phyloP scores from a whole-genome alignment of 2,113 vertebrate genomes.

The Dipodomys spectabilis region DNA sequence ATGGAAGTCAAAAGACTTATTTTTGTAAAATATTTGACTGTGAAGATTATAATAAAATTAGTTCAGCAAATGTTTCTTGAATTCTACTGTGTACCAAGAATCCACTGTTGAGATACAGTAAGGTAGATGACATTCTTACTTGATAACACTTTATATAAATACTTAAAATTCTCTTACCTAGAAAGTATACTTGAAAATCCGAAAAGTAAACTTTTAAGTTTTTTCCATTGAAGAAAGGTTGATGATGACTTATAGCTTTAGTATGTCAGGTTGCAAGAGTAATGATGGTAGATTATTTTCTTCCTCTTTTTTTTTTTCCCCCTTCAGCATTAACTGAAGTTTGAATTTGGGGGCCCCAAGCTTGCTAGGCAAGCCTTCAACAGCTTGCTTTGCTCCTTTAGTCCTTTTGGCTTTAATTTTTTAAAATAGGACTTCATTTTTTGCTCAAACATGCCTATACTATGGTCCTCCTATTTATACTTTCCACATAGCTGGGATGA shows the following conservation, averaged over 20 bases:
- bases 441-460: no score
- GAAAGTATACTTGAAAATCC: constrained; percentile 4
- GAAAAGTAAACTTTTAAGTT: constrained; percentile 8
- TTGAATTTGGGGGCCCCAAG: no score
- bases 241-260: neutral
- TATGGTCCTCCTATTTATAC: no score
- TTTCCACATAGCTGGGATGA: no score
- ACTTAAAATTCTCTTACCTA: neutral
- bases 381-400: no score
- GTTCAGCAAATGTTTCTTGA: neutral
- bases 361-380: no score
- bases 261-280: constrained; percentile 19
- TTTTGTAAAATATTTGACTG: constrained; percentile 49
- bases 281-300: neutral
- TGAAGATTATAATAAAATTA: constrained; percentile 20
- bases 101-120: neutral
- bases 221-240: constrained; percentile 9
- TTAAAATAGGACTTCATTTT: no score
- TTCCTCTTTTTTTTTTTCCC: no score
- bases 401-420: no score
- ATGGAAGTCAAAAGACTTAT: constrained; percentile 6
- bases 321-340: no score
- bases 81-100: neutral
- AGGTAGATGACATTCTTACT: neutral
- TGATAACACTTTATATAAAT: no score